Conservation (phyloP, 2,888 invertebrate genomes). For the Morpho helenor region DNA sequence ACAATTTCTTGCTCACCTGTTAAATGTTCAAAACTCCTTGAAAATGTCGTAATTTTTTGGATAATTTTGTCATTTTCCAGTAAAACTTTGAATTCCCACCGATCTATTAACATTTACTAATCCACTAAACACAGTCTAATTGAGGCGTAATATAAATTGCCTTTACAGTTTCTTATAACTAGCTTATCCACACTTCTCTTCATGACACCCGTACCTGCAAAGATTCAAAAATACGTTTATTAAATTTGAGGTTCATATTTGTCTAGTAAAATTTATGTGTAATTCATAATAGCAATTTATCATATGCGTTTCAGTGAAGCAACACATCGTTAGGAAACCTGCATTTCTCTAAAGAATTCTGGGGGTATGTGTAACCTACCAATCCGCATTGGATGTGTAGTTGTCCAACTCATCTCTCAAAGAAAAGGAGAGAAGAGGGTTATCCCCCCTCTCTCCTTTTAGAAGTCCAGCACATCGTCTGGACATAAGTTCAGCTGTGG, state of each 20-base stretch:
- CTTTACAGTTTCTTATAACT: slow-evolving; percentile 56
- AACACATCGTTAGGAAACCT: too few relatives aligned
- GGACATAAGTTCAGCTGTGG: too few relatives aligned
- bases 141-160: slow-evolving; percentile 48
- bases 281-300: too few relatives aligned
- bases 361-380: too few relatives aligned
- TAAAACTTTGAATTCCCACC: slow-evolving; percentile 14
- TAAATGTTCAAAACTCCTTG: not conserved
- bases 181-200: slow-evolving; percentile 56
- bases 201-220: slow-evolving; percentile 43
- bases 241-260: slow-evolving; percentile 2
- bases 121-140: slow-evolving; percentile 47
- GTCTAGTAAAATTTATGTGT: too few relatives aligned
- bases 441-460: too few relatives aligned
- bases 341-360: too few relatives aligned
- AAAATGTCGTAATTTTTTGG: not conserved
- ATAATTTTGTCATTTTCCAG: slow-evolving; percentile 1
- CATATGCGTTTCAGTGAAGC: too few relatives aligned
- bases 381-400: too few relatives aligned
- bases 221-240: slow-evolving; percentile 34
- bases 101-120: slow-evolving; percentile 25
- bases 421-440: too few relatives aligned
- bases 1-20: not conserved
- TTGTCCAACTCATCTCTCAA: too few relatives aligned
- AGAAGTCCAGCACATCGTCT: too few relatives aligned